A percentile compares a stretch with the other conserved stretches of the same genome.
These are phyloP conservation scores for Aporrectodea caliginosa DNA, from an alignment of 1,140 invertebrate species.

Conservation along the genomic window DNA sequence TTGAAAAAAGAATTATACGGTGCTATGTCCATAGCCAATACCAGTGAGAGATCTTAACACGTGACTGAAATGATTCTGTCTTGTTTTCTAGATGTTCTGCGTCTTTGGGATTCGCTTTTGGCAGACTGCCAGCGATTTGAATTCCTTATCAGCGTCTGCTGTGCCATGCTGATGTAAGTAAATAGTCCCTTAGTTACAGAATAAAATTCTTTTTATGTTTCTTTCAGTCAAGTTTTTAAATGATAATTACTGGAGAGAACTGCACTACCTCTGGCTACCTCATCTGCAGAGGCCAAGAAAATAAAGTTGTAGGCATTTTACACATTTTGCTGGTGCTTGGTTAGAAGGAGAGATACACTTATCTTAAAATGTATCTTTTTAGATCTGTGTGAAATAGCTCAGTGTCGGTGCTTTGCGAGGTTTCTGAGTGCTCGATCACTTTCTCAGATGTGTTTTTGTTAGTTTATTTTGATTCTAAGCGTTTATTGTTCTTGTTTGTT, in stretches of 20 bases:
- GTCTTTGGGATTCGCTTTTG: slow-evolving; percentile 94
- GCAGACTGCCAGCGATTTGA: slow-evolving; percentile 81
- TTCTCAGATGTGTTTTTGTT: not conserved
- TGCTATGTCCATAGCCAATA: no score
- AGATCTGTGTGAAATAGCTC: not conserved
- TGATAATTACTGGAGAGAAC: no score
- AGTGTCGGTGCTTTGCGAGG: not conserved
- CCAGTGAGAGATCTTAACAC: no score
- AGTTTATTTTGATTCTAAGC: not conserved
- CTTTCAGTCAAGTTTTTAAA: not conserved
- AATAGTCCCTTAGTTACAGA: no score
- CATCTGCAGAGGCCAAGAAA: no score
- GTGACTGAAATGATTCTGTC: no score
- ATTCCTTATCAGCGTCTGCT: slow-evolving; percentile 86
- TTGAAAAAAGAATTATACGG: no score
- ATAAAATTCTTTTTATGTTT: no score
- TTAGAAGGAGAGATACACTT: no score
- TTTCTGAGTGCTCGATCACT: no score
- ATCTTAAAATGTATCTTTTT: not conserved
- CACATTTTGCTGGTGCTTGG: not conserved
- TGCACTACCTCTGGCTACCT: no score
- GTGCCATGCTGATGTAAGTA: slow-evolving; percentile 95
- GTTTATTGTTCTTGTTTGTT: slow-evolving; percentile 16
- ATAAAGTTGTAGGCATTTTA: not conserved
- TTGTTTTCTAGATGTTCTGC: slow-evolving; percentile 74